These are phyloP conservation scores for Lateolabrax maculatus DNA, from an alignment of 2,797 vertebrate species.

Conservation along the genomic window DNA sequence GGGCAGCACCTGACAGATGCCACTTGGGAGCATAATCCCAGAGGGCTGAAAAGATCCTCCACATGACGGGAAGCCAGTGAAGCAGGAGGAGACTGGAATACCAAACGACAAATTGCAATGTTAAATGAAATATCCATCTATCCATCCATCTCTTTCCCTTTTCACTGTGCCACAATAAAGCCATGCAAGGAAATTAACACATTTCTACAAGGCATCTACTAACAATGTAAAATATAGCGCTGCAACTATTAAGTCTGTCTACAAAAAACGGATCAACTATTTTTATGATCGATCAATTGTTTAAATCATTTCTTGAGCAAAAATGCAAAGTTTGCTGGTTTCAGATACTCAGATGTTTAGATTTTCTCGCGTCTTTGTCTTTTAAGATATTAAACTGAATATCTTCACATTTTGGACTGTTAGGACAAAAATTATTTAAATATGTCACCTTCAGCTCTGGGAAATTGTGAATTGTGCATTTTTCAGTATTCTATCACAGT, in stretches of 20 bases:
- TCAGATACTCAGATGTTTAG: neutral
- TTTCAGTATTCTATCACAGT: neutral
- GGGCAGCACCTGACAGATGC: slow-evolving; percentile 83
- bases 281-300: neutral
- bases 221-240: neutral
- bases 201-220: neutral
- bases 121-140: neutral
- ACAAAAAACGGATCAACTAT: neutral
- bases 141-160: neutral
- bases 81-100: slow-evolving; percentile 52
- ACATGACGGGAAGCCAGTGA: slow-evolving; percentile 55
- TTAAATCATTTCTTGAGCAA: neutral
- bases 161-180: neutral
- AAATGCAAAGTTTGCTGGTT: neutral
- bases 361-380: neutral
- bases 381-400: neutral
- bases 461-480: neutral
- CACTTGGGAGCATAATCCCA: slow-evolving; percentile 65
- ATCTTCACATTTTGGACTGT: neutral
- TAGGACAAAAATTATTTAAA: neutral
- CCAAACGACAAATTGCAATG: slow-evolving; percentile 1
- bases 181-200: neutral
- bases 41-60: slow-evolving; percentile 59
- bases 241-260: too few species aligned
- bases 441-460: neutral